Evolutionary conservation across 2,888 invertebrate species (phyloP).

Genomic region (Synergus laeviventris): DNA sequence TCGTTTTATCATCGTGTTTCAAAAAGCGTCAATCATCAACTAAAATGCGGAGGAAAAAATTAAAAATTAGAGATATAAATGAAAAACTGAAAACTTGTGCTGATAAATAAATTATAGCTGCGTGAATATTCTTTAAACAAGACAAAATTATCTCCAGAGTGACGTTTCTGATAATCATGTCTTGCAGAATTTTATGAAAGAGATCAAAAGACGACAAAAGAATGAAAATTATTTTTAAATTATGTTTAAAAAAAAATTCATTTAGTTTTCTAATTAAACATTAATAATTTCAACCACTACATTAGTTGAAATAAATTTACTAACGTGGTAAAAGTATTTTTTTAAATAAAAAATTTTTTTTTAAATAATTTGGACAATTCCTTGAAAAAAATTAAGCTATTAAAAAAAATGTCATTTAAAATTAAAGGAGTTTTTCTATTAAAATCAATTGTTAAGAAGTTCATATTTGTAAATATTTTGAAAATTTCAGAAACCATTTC

Average conservation of each 20-base stretch:
- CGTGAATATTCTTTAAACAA: background rate
- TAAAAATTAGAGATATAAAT: background rate
- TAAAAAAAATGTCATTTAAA: too few relatives aligned
- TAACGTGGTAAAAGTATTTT: too few relatives aligned
- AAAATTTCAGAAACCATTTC: background rate
- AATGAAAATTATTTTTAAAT: background rate
- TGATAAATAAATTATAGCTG: background rate
- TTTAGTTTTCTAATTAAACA: too few relatives aligned
- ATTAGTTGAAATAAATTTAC: too few relatives aligned
- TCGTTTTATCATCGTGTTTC: conserved; percentile 61
- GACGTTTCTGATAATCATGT: background rate
- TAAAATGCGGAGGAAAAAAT: background rate
- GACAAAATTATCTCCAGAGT: background rate
- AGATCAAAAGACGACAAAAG: background rate
- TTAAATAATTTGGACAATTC: too few relatives aligned
- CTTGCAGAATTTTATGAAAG: background rate
- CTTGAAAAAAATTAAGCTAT: too few relatives aligned
- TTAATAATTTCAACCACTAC: too few relatives aligned
- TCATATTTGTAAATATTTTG: too few relatives aligned
- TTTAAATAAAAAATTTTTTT: too few relatives aligned
- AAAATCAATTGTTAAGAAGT: too few relatives aligned
- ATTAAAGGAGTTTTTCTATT: too few relatives aligned
- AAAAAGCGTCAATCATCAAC: background rate
- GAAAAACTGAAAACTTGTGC: background rate
- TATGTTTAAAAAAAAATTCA: too few relatives aligned